Base-by-base conservation (phyloP, 2,888 invertebrate genomes). In the Phytoseiulus persimilis region DNA sequence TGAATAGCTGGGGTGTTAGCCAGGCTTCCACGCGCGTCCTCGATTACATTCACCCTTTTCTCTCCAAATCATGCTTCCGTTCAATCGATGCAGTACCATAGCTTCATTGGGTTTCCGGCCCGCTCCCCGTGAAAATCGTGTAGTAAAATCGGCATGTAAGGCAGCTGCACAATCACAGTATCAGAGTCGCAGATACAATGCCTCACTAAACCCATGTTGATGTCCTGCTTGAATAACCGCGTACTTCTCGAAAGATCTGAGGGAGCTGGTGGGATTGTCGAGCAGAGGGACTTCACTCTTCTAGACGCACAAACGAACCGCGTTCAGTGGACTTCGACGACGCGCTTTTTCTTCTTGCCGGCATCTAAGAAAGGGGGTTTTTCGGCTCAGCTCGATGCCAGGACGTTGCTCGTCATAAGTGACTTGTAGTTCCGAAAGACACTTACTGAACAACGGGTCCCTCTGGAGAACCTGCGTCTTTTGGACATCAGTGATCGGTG, bases 321-420 rank as follows among this genome's bases (percentile, higher is more conserved):
- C 65, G 65, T 65, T 14, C 65, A 65, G 65, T 65, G 65, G 65
- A 65, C 65, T 65, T 65, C 18, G 65, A 65, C 65, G 65, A 65
- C 65, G 65, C 65, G 65, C 65, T 65, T 65, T 65, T 65, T 65
- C 65, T 65, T 65, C 65, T 65, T 65, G 65, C 65, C 65, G 65
- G 65, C 65, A 65, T 65, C 65, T 65, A 65, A 65, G 65, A 65
- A 65, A 65, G 65, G 65, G 65, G 65, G 65, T 65, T 65, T 65
- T 65, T 65, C 65, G 28, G 65, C 5, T 11, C 65, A 65, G 65
- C 65, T 65, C 65, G 65, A 65, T 65, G 65, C 65, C 65, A 28
- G 28, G 65, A 65, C 18, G 65, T 18, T 65, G 65, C 18, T 23
- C 65, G 65, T 65, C 65, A 65, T 65, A 65, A 65, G 65, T 28